Evolutionary conservation across 2,113 vertebrate genomes (phyloP).

Genomic region (Gobio gobio): DNA sequence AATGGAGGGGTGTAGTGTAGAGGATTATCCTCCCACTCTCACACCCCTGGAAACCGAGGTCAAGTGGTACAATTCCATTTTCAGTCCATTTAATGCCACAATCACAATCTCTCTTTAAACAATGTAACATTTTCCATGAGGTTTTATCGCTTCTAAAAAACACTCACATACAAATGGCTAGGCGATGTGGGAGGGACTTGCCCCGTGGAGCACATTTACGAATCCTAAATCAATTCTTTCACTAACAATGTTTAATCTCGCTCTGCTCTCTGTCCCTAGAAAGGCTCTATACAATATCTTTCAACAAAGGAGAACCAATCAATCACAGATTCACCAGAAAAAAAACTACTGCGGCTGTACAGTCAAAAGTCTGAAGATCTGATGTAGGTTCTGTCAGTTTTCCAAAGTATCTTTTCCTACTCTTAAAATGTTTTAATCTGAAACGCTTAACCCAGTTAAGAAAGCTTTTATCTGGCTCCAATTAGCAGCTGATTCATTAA

Average conservation of each 20-base stretch:
- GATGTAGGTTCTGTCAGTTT: slow-evolving; percentile 25
- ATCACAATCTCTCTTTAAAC: slow-evolving; percentile 51
- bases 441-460: slow-evolving; percentile 63
- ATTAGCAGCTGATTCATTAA: slow-evolving; percentile 62
- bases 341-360: neutral
- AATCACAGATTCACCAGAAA: neutral
- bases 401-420: slow-evolving; percentile 34
- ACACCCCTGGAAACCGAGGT: slow-evolving; percentile 55
- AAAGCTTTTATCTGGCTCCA: slow-evolving; percentile 60
- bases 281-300: slow-evolving; percentile 22
- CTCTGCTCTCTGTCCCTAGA: neutral
- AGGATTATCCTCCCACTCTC: slow-evolving; percentile 55
- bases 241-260: slow-evolving; percentile 31
- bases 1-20: slow-evolving; percentile 49
- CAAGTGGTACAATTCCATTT: slow-evolving; percentile 57
- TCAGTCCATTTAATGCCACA: slow-evolving; percentile 48
- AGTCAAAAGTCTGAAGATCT: slow-evolving; percentile 25
- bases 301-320: slow-evolving; percentile 21
- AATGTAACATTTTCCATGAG: slow-evolving; percentile 25
- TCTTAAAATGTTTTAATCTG: slow-evolving; percentile 60
- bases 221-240: slow-evolving; percentile 34
- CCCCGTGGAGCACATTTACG: slow-evolving; percentile 4
- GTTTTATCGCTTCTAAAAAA: slow-evolving; percentile 10
- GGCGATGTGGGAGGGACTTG: slow-evolving; percentile 22
- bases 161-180: slow-evolving; percentile 1